A percentile compares a stretch with the other conserved stretches of the same genome.
Conservation (phyloP, 2,113 vertebrate genomes). For the Albula goreensis region DNA sequence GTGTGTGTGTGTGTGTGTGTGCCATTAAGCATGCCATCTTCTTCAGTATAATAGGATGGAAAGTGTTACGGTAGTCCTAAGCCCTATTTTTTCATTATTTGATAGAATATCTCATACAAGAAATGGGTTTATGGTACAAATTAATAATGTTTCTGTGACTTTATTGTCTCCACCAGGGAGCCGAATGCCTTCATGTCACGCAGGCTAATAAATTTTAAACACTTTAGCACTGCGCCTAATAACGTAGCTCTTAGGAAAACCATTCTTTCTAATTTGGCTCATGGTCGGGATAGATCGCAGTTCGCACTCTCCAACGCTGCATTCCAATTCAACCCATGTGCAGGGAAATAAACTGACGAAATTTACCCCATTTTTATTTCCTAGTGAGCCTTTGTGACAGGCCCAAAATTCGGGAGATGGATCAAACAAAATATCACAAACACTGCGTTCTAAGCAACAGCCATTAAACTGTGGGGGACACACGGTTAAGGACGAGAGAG, state of each 20-base stretch:
- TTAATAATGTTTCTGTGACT: slow-evolving; percentile 68
- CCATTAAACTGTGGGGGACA: slow-evolving; percentile 19
- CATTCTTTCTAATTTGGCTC: slow-evolving; percentile 71
- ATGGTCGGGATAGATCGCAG: slow-evolving; percentile 23
- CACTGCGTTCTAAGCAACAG: slow-evolving; percentile 28
- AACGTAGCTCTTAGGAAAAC: slow-evolving; percentile 68
- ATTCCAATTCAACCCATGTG: slow-evolving; percentile 54
- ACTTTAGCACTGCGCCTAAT: slow-evolving; percentile 66
- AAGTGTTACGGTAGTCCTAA: slow-evolving; percentile 52
- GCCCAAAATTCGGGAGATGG: slow-evolving; percentile 38
- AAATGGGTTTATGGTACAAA: slow-evolving; percentile 69
- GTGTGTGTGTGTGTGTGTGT: neutral
- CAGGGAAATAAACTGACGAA: slow-evolving; percentile 57
- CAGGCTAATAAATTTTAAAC: slow-evolving; percentile 65
- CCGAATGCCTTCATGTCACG: slow-evolving; percentile 70
- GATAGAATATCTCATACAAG: slow-evolving; percentile 60
- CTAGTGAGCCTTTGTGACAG: neutral
- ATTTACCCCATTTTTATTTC: slow-evolving; percentile 50
- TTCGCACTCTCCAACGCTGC: slow-evolving; percentile 27
- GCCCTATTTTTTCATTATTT: slow-evolving; percentile 57
- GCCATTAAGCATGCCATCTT: slow-evolving; percentile 29
- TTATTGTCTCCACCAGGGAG: slow-evolving; percentile 68
- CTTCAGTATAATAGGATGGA: slow-evolving; percentile 48
- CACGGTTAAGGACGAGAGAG: neutral
- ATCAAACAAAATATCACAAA: slow-evolving; percentile 42